These are phyloP conservation scores for Triplophysa bombifrons DNA, from an alignment of 2,797 vertebrate genomes.

Conservation along the genomic window DNA sequence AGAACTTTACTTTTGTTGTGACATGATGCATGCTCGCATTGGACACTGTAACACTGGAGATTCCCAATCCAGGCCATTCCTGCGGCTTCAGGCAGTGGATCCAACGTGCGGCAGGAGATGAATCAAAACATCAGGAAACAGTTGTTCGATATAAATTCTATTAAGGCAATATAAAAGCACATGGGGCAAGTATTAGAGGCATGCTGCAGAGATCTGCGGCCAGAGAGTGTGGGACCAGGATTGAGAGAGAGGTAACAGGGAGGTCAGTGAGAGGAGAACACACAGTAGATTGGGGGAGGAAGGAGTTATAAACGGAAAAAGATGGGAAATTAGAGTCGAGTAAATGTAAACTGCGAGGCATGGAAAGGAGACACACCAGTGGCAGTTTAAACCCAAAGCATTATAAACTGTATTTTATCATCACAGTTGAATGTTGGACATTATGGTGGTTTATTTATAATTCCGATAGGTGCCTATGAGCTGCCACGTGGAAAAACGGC, in stretches of 20 bases:
- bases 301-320: slow-evolving; percentile 9
- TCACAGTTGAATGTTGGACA: too few relatives aligned
- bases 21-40: not conserved
- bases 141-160: slow-evolving; percentile 65
- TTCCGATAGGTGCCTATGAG: not conserved
- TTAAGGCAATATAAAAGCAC: slow-evolving; percentile 61
- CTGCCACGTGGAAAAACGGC: not conserved
- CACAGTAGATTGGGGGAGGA: slow-evolving; percentile 6
- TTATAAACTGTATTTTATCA: too few relatives aligned
- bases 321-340: not conserved
- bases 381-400: too few relatives aligned
- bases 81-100: slow-evolving; percentile 45
- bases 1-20: not conserved
- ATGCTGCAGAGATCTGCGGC: slow-evolving; percentile 48
- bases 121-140: slow-evolving; percentile 62
- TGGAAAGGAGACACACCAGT: not conserved
- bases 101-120: slow-evolving; percentile 52
- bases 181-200: slow-evolving; percentile 58
- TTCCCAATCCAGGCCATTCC: slow-evolving; percentile 51
- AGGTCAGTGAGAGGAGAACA: slow-evolving; percentile 52
- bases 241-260: slow-evolving; percentile 50
- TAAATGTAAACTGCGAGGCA: slow-evolving; percentile 9
- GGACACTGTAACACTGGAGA: slow-evolving; percentile 31
- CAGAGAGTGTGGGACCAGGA: slow-evolving; percentile 55
- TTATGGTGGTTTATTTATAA: too few relatives aligned